phyloP scores from a whole-genome alignment of 2,888 invertebrate species.

The Resseliella maxima region DNA sequence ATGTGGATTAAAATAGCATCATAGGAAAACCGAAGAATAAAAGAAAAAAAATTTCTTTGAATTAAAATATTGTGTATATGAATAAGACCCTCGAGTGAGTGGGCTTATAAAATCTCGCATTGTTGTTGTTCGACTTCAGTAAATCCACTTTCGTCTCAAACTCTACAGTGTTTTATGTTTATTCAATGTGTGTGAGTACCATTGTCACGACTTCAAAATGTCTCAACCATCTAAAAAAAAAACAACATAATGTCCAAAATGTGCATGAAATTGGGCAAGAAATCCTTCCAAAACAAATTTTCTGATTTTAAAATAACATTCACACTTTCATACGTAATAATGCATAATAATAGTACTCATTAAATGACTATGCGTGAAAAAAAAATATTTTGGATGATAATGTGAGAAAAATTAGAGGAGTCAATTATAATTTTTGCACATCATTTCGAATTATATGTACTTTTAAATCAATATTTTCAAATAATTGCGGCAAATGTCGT shows the following conservation, averaged over 20 bases:
- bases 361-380: background rate
- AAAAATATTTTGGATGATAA: slow-evolving; percentile 8
- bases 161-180: too few species aligned
- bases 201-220: too few species aligned
- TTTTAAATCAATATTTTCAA: too few species aligned
- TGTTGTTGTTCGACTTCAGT: too few species aligned
- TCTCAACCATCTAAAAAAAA: background rate
- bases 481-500: too few species aligned
- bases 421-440: background rate
- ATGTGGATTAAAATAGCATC: background rate
- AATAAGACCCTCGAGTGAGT: background rate
- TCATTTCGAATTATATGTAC: too few species aligned
- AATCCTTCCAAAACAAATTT: too few species aligned
- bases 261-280: too few species aligned
- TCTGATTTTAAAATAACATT: background rate
- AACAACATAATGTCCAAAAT: too few species aligned
- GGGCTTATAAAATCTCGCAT: too few species aligned
- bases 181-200: too few species aligned
- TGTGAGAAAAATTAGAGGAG: slow-evolving; percentile 16
- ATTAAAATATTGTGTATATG: background rate
- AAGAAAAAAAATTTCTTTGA: background rate
- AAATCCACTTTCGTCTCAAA: too few species aligned
- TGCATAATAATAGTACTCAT: background rate
- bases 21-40: background rate
- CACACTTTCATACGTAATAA: background rate